Evolutionary conservation across 2,797 vertebrate genomes (phyloP).

Genomic region (Bryconaethiops microstoma): DNA sequence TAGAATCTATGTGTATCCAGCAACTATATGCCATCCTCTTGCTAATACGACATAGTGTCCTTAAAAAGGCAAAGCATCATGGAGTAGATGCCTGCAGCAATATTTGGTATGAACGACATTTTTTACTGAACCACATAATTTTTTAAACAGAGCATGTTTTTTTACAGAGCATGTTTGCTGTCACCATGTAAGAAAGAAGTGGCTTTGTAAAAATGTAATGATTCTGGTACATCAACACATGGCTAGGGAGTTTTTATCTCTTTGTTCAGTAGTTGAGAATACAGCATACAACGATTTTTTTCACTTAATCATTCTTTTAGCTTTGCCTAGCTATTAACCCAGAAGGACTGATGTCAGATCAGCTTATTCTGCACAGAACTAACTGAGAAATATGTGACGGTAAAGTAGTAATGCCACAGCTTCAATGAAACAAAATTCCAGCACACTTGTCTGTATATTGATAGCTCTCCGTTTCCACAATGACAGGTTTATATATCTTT

Average conservation of each 20-base stretch:
- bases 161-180: conserved; percentile 8
- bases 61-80: background rate
- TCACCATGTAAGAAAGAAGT: conserved; percentile 7
- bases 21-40: background rate
- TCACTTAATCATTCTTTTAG: background rate
- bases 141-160: too few relatives aligned
- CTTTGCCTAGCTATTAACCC: background rate
- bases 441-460: conserved; percentile 12
- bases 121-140: background rate
- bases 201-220: background rate
- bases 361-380: background rate
- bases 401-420: background rate
- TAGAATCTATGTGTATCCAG: background rate
- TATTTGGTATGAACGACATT: background rate
- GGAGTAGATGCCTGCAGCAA: background rate
- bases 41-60: background rate
- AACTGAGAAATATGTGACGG: background rate
- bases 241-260: background rate
- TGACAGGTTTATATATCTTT: conserved; percentile 23
- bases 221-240: conserved; percentile 5
- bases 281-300: conserved; percentile 6
- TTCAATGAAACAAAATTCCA: conserved; percentile 2
- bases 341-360: background rate
- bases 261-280: background rate
- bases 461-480: conserved; percentile 14